phyloP scores from a whole-genome alignment of 2,888 invertebrate genomes.

The Hypomecis atomaria region DNA sequence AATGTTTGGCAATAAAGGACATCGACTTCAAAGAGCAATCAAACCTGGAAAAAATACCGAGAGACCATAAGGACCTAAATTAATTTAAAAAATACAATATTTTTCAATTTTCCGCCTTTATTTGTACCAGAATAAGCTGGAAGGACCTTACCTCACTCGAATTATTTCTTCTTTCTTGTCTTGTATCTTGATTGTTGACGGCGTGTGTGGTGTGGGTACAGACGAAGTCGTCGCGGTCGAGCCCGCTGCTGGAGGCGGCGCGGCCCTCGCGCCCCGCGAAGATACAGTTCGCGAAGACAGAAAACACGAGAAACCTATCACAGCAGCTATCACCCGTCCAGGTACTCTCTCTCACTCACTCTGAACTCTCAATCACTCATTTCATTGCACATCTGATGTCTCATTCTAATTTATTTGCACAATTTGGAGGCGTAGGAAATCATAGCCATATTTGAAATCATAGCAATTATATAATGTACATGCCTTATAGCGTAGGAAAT shows the following conservation, averaged over 20 bases:
- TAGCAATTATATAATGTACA: too few species aligned
- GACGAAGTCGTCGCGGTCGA: constrained; percentile 69
- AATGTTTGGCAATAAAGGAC: too few species aligned
- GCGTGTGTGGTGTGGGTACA: constrained; percentile 39
- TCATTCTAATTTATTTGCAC: constrained; percentile 1
- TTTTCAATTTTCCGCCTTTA: too few species aligned
- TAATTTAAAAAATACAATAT: too few species aligned
- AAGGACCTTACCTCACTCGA: neutral
- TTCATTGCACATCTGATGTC: neutral
- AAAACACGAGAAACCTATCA: constrained; percentile 87
- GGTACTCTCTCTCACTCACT: constrained; percentile 66
- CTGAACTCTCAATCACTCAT: neutral
- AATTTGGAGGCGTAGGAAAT: neutral
- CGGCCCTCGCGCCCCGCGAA: constrained; percentile 68
- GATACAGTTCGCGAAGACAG: constrained; percentile 82
- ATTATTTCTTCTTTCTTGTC: constrained; percentile 6
- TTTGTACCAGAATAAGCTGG: neutral
- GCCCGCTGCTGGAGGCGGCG: constrained; percentile 73
- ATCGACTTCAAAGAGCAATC: too few species aligned
- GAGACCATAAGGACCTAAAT: too few species aligned
- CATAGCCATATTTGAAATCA: too few species aligned
- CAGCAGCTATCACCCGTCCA: constrained; percentile 88
- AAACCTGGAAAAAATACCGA: too few species aligned
- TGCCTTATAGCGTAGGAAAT: too few species aligned
- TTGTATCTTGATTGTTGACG: constrained; percentile 15